Evolutionary conservation across 2,797 vertebrate genomes (phyloP).

Genomic region (Leucoraja ocellata): DNA sequence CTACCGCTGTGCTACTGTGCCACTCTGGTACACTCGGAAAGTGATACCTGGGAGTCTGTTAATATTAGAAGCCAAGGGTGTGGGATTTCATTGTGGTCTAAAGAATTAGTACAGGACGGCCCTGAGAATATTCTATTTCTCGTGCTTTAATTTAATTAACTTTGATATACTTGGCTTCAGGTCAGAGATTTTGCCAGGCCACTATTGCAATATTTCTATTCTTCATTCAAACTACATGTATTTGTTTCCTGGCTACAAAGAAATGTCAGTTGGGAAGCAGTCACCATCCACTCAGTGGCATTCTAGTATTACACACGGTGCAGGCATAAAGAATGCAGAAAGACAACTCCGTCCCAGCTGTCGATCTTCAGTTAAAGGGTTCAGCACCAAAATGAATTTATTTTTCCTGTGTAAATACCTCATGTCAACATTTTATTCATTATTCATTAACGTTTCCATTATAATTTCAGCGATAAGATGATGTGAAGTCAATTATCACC

Average conservation of each 20-base stretch:
- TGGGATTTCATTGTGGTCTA: not conserved
- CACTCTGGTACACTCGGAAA: not conserved
- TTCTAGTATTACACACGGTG: not conserved
- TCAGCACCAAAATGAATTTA: not conserved
- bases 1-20: no score
- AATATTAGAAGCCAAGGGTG: not conserved
- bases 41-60: not conserved
- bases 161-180: not conserved
- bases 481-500: no score
- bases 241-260: not conserved
- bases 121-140: not conserved
- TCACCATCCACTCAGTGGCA: not conserved
- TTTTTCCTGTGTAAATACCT: not conserved
- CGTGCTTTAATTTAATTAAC: not conserved
- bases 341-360: not conserved
- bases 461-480: not conserved
- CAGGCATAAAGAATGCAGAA: not conserved
- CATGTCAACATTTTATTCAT: not conserved
- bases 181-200: not conserved
- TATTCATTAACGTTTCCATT: not conserved
- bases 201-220: not conserved
- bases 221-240: not conserved
- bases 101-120: not conserved
- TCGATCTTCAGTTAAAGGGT: not conserved
- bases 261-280: not conserved